Evolutionary conservation across 2,113 vertebrate genomes (phyloP), one percentile per base, ranked within the genome.

Genomic region (Symphodus melops): DNA sequence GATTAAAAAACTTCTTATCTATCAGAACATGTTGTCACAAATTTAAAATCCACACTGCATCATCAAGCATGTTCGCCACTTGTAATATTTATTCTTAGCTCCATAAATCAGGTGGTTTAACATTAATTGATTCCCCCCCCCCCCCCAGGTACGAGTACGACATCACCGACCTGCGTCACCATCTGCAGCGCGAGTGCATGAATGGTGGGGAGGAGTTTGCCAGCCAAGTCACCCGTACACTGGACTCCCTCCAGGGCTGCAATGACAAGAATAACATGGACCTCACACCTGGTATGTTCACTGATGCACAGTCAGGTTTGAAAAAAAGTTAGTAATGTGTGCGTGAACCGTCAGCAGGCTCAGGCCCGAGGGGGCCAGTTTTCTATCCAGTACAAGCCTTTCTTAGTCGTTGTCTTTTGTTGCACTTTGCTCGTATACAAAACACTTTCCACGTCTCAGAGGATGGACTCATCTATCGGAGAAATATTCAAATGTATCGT

Each of bases 161-260:
- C 93, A 99, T 99, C 84, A 96, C 97, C 0, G 98, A 99, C 90
- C 94, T 99, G 74, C 95, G 97, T 36, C 98, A 99, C 84, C 97
- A 99, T 81, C 95, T 99, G 73, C 98, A 99, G 91, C 91, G 98
- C 0, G 98, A 99, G 85, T 99, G 98, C 85, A 99, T 99, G 97
- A 99, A 99, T 0, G 98, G 98, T 0, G 98, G 98, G 0, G 98
- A 99, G 92, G 98, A 99, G 87, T 99, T 96, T 0, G 90, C 96
- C 90, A 99, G 98, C 90, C 98, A 99, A 92, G 96, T 99, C 82
- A 98, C 97, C 2, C 96, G 98, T 39, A 99, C 98, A 0, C 89
- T 99, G 17, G 98, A 99, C 89, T 99, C 97, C 0, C 94, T 99
- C 73, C 97, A 98, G 75, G 97, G 98, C 84, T 98, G 97, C 91